Evolutionary conservation across 2,113 vertebrate species (phyloP), one percentile per base, ranked within the genome.

Genomic region (Hippoglossus stenolepis): DNA sequence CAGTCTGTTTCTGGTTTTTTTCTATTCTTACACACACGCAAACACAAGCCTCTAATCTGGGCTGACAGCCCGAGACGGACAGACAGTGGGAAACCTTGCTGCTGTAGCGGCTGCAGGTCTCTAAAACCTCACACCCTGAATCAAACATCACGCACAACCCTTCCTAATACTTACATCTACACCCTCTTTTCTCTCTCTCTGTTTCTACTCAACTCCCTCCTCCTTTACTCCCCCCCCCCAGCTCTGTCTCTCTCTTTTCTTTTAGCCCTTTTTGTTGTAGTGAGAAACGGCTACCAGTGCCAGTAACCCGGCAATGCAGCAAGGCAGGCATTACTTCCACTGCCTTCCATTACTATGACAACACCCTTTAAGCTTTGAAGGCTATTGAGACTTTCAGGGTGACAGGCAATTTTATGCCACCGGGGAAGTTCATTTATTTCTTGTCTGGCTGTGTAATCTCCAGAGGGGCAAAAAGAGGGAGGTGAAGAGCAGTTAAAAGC

Each of bases 311-410:
- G 90, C 91, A 87, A 87, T 91, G 87, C 69, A 31, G 87, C 80
- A 87, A 86, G 85, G 89, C 78, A 84, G 78, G 26, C 88, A 89
- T 92, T 90, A 89, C 86, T 91, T 87, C 88, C 85, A 82, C 81
- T 74, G 82, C 80, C 84, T 86, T 75, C 81, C 90, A 91, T 92
- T 85, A 74, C 91, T 90, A 93, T 93, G 92, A 90, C 91, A 92
- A 92, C 92, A 91, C 83, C 87, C 84, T 92, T 89, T 87, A 80
- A 89, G 89, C 77, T 73, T 82, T 84, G 84, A 86, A 85, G 56
- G 87, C 86, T 71, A 82, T 79, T 89, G 86, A 89, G 80, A 83
- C 81, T 77, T 83, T 67, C 78, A 87, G 79, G 73, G 84, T 76
- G 81, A 88, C 89, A 49, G 59, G 83, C 78, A 58, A 77, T 86